These are phyloP conservation scores for Charadrius vociferus DNA, from an alignment of 2,113 vertebrate species.

Conservation along the genomic window DNA sequence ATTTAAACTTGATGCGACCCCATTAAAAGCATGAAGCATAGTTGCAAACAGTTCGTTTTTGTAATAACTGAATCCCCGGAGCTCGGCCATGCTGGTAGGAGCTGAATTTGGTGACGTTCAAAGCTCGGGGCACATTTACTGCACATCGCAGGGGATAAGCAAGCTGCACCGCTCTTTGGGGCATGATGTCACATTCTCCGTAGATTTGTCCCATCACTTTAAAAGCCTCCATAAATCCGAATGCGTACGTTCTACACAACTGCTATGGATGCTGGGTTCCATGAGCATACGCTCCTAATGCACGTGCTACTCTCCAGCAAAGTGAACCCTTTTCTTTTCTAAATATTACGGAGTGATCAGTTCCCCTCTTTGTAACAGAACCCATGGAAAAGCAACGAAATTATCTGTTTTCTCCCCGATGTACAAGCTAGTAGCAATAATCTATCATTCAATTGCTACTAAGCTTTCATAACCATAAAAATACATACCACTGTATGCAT, in stretches of 20 bases:
- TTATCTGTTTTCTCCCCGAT: background rate
- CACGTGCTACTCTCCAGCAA: background rate
- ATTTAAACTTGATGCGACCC: background rate
- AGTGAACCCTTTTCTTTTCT: background rate
- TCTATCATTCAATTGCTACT: background rate
- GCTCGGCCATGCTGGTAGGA: background rate
- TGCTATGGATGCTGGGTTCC: background rate
- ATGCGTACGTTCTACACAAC: accelerated
- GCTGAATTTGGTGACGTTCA: background rate
- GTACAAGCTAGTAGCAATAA: background rate
- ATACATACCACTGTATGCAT: background rate
- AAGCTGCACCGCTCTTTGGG: accelerated
- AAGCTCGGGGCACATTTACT: background rate
- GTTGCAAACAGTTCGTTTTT: background rate
- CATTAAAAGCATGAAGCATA: background rate
- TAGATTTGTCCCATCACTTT: background rate
- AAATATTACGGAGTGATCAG: background rate
- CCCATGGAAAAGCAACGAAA: background rate
- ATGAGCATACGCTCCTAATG: accelerated
- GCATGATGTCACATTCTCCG: background rate
- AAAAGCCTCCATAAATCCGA: background rate
- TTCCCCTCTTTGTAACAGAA: background rate
- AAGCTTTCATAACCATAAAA: background rate
- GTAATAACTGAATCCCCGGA: background rate
- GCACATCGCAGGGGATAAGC: background rate